Percentiles rank a stretch among this genome's conserved stretches.
These are phyloP conservation scores for Amphiprion ocellaris DNA, from an alignment of 2,113 vertebrate species.

Conservation along the genomic window DNA sequence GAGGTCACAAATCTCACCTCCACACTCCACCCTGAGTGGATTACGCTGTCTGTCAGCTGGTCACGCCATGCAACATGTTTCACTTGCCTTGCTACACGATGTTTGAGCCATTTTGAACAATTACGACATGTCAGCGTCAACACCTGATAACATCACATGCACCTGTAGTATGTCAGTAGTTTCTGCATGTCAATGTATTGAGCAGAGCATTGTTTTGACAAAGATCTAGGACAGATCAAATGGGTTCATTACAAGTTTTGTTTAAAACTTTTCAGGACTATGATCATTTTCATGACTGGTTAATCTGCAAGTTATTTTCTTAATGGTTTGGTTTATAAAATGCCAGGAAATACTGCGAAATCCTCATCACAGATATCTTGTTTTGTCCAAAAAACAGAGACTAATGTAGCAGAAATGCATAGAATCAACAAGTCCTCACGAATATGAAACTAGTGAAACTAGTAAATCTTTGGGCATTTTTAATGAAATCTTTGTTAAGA, in stretches of 20 bases:
- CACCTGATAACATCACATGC: neutral
- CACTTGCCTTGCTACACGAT: neutral
- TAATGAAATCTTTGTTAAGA: too few relatives aligned
- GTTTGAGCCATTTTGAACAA: neutral
- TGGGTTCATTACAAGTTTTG: neutral
- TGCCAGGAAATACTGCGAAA: too few relatives aligned
- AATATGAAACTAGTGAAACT: neutral
- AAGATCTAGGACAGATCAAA: neutral
- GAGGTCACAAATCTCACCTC: slow-evolving; percentile 1
- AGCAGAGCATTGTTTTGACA: neutral
- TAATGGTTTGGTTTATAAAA: neutral
- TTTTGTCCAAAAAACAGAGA: neutral
- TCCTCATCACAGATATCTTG: neutral
- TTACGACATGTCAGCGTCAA: neutral
- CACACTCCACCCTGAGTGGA: neutral
- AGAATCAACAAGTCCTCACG: too few relatives aligned
- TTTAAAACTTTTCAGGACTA: neutral
- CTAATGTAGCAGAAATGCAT: neutral
- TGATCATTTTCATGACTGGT: neutral
- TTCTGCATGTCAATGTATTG: neutral
- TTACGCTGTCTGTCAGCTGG: neutral
- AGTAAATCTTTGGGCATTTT: neutral
- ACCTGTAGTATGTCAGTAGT: rapidly evolving
- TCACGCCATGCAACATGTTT: neutral
- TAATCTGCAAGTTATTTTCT: too few relatives aligned